Conservation (phyloP, 2,797 vertebrate species). For the Microctenopoma lineatum region DNA sequence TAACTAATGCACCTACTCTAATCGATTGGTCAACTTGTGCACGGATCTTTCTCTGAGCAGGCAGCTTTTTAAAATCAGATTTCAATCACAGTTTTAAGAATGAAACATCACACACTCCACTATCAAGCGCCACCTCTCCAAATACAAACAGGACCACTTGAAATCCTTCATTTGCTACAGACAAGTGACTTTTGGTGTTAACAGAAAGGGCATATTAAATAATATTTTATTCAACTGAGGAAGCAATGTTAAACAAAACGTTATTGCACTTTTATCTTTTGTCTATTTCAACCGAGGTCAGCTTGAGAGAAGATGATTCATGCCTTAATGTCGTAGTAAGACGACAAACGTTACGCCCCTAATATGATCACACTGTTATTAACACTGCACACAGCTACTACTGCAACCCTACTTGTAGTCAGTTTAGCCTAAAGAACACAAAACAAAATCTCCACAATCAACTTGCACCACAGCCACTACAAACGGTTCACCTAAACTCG, state of each 20-base stretch:
- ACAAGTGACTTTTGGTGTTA: constrained; percentile 76
- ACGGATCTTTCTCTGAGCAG: constrained; percentile 73
- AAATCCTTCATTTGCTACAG: constrained; percentile 76
- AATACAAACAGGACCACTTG: constrained; percentile 67
- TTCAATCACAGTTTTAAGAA: constrained; percentile 82
- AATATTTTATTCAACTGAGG: constrained; percentile 63
- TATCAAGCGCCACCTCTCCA: constrained; percentile 75
- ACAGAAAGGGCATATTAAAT: constrained; percentile 72
- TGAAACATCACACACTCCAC: constrained; percentile 81
- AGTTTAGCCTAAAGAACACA: constrained; percentile 75
- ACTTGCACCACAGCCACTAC: constrained; percentile 77
- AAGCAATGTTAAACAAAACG: constrained; percentile 83
- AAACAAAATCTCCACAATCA: constrained; percentile 74
- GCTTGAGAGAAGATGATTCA: constrained; percentile 77
- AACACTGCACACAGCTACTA: constrained; percentile 83
- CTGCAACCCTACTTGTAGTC: constrained; percentile 76
- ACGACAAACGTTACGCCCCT: constrained; percentile 80
- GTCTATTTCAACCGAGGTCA: constrained; percentile 82
- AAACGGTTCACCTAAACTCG: constrained; percentile 66
- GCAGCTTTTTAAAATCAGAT: constrained; percentile 71
- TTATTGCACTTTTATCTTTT: constrained; percentile 86
- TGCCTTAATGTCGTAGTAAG: constrained; percentile 76
- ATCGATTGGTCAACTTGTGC: constrained; percentile 74
- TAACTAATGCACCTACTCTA: constrained; percentile 58
- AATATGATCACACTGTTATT: constrained; percentile 80